These are phyloP conservation scores for Zaprionus davidi DNA, from an alignment of 1,140 invertebrate species.

Conservation along the genomic window DNA sequence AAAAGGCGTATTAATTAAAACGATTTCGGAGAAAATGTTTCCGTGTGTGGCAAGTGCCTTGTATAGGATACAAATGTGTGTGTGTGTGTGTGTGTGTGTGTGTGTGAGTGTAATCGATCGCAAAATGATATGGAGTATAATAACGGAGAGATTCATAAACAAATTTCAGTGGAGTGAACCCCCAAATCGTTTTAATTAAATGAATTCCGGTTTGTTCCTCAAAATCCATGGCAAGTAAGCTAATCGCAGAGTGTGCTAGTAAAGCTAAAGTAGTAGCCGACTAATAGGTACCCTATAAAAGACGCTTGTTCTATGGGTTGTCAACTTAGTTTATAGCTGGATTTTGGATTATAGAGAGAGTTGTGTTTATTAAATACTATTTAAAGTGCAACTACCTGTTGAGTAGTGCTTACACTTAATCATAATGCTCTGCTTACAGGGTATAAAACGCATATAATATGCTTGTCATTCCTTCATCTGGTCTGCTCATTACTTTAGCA, in stretches of 20 bases:
- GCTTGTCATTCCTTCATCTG: too few relatives aligned
- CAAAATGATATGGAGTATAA: neutral
- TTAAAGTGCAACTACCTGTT: too few relatives aligned
- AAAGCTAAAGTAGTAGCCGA: neutral
- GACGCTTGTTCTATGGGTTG: neutral
- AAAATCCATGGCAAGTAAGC: neutral
- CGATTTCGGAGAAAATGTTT: constrained; percentile 25
- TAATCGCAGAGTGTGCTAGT: neutral
- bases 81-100: neutral
- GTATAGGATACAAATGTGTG: neutral
- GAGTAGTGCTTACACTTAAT: too few relatives aligned
- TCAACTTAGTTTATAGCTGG: neutral
- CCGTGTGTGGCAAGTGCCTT: neutral
- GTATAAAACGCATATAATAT: too few relatives aligned
- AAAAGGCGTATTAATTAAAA: constrained; percentile 31
- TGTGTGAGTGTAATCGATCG: neutral
- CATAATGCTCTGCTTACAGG: too few relatives aligned
- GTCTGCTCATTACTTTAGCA: too few relatives aligned
- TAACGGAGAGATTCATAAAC: neutral
- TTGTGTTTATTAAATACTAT: neutral
- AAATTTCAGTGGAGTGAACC: neutral
- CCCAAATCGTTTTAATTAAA: neutral
- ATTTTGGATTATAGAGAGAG: too few relatives aligned
- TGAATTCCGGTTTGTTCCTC: neutral
- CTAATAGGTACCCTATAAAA: neutral